Percentiles rank a stretch among this genome's conserved stretches.
Evolutionary conservation across 23 tunicate genomes (phyloP).

Genomic region (Trididemnum nubilum): DNA sequence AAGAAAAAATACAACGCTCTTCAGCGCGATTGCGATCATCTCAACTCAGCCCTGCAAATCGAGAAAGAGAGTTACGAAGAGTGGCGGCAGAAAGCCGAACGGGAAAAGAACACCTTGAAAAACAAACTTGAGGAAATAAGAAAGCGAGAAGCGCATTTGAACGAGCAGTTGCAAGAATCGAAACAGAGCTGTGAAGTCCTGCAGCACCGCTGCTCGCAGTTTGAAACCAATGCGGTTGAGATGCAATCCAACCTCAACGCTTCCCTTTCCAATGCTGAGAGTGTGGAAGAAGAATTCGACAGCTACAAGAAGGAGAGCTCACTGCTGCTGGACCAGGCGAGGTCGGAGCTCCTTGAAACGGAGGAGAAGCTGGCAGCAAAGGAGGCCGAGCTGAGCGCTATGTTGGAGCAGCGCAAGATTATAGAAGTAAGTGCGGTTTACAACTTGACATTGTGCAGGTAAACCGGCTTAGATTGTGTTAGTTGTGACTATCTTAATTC

Average conservation of each 20-base stretch:
- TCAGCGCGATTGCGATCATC: constrained; percentile 58
- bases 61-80: constrained; percentile 55
- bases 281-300: background rate
- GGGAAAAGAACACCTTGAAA: constrained; percentile 11
- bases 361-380: background rate
- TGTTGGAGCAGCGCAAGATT: background rate
- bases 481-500: too few species aligned
- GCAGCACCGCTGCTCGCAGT: background rate
- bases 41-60: constrained; percentile 47
- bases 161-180: constrained; percentile 31
- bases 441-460: too few species aligned
- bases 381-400: background rate
- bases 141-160: background rate
- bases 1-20: constrained; percentile 35
- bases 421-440: background rate
- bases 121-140: constrained; percentile 21
- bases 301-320: background rate
- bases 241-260: background rate
- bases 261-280: background rate
- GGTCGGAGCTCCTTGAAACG: background rate
- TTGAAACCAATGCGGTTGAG: background rate
- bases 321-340: background rate
- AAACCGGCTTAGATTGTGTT: too few species aligned
- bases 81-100: constrained; percentile 31
- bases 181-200: background rate